Conservation (phyloP, 2,888 invertebrate species). For the Cheilosia soror region DNA sequence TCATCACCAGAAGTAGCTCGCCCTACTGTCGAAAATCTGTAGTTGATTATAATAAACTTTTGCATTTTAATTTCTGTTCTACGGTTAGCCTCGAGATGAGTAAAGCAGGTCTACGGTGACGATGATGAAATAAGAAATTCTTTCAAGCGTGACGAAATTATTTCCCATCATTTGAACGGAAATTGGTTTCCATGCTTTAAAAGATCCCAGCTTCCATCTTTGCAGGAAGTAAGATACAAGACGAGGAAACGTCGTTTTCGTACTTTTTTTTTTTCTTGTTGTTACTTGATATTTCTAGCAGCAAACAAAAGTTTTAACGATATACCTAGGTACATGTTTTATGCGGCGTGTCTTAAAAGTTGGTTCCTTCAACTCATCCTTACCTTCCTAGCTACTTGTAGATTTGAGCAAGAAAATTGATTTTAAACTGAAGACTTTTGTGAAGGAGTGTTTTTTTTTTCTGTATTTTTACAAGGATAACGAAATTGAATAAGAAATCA, state of each 20-base stretch:
- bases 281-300: neutral
- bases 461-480: conserved; percentile 8
- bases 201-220: neutral
- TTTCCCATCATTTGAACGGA: conserved; percentile 59
- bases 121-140: conserved; percentile 51
- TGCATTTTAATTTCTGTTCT: conserved; percentile 48
- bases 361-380: conserved; percentile 1
- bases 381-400: neutral
- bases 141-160: conserved; percentile 52
- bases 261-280: neutral
- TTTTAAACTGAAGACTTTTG: conserved; percentile 46
- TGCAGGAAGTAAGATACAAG: conserved; percentile 17
- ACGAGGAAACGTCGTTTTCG: neutral
- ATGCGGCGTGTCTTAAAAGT: neutral
- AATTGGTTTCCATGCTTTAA: conserved; percentile 52
- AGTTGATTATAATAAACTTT: conserved; percentile 33
- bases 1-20: neutral
- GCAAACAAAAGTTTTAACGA: conserved; percentile 19
- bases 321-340: neutral
- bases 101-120: conserved; percentile 13
- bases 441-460: neutral
- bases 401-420: conserved; percentile 41
- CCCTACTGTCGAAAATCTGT: conserved; percentile 18
- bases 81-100: conserved; percentile 7
- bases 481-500: conserved; percentile 2